Conservation (phyloP, 1,140 invertebrate genomes). For the Drosophila miranda region DNA sequence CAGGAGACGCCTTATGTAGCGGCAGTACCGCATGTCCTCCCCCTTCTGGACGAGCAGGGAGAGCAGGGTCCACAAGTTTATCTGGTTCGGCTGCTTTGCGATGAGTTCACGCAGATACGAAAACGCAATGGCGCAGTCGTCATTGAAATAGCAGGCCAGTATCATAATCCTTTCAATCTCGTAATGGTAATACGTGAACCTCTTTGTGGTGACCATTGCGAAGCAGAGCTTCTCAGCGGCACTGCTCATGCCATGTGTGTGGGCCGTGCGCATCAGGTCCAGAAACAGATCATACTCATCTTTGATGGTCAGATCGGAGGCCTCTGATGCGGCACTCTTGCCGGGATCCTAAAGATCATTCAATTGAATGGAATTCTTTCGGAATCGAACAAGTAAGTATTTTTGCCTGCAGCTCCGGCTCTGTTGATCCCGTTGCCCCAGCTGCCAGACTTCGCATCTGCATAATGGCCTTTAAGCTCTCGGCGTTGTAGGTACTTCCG, state of each 20-base stretch:
- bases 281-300: slow-evolving; percentile 90
- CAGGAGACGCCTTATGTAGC: slow-evolving; percentile 90
- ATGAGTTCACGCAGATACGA: slow-evolving; percentile 88
- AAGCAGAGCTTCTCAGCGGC: slow-evolving; percentile 89
- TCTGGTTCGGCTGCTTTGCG: slow-evolving; percentile 85
- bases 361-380: no score
- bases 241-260: slow-evolving; percentile 86
- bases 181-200: slow-evolving; percentile 84
- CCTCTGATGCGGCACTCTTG: slow-evolving; percentile 34
- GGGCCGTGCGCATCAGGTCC: slow-evolving; percentile 87
- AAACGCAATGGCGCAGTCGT: slow-evolving; percentile 87
- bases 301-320: slow-evolving; percentile 84
- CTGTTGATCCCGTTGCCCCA: slow-evolving; percentile 45
- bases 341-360: slow-evolving; percentile 29
- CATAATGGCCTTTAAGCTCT: slow-evolving; percentile 68
- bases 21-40: slow-evolving; percentile 90
- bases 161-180: slow-evolving; percentile 88
- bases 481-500: slow-evolving; percentile 66
- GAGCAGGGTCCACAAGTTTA: slow-evolving; percentile 91
- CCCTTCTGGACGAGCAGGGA: slow-evolving; percentile 89
- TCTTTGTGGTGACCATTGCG: slow-evolving; percentile 88
- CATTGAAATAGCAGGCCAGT: slow-evolving; percentile 87
- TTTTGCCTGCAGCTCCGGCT: slow-evolving; percentile 66
- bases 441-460: slow-evolving; percentile 72
- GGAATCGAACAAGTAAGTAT: no score